Evolutionary conservation across 2,797 vertebrate genomes (phyloP).

Genomic region (Dermochelys coriacea): DNA sequence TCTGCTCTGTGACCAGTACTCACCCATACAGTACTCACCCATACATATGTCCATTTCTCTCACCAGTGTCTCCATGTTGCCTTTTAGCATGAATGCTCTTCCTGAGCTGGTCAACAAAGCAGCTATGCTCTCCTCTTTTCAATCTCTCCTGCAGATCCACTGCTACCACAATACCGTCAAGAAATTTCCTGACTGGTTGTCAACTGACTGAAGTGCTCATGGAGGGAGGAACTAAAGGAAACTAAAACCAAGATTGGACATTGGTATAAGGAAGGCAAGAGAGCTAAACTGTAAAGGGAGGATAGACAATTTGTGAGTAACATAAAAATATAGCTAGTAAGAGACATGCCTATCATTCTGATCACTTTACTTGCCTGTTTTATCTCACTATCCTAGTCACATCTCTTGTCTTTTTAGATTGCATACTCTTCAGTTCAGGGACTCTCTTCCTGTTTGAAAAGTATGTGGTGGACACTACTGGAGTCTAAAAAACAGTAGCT

Average conservation of each 20-base stretch:
- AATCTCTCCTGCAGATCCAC: not conserved
- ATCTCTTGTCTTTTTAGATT: not conserved
- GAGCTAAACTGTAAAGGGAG: not conserved
- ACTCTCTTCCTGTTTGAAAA: not conserved
- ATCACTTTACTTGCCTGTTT: not conserved
- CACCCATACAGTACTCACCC: not conserved
- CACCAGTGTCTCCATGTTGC: not conserved
- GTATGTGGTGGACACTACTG: not conserved
- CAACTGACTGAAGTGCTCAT: not conserved
- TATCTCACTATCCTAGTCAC: not conserved
- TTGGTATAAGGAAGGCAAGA: not conserved
- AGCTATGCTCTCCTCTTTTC: not conserved
- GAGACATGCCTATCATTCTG: not conserved
- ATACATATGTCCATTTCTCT: not conserved
- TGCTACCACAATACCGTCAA: not conserved
- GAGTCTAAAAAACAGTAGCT: not conserved
- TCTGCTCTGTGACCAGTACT: not conserved
- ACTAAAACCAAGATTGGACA: not conserved
- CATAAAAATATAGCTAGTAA: fast-evolving
- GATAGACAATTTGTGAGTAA: not conserved
- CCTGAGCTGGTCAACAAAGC: not conserved
- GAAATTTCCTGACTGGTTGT: not conserved
- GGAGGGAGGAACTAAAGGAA: not conserved
- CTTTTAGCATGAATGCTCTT: not conserved
- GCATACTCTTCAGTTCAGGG: not conserved